Evolutionary conservation across 1,140 invertebrate species (phyloP), one percentile per base, ranked within the genome.

Genomic region (Hirudo medicinalis): DNA sequence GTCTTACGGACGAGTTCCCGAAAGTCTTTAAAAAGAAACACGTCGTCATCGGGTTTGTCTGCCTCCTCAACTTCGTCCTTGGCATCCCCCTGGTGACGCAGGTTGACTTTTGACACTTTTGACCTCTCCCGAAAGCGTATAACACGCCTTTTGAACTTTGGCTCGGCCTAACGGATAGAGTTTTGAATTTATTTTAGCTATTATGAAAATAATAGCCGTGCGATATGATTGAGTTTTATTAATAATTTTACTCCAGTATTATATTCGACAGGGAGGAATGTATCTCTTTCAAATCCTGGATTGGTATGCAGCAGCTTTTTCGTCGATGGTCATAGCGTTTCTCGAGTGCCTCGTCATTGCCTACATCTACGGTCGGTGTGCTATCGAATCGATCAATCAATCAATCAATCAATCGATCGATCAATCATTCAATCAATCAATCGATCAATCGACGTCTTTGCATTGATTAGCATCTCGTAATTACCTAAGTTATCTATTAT

Each of bases 221-320:
- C 32, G 6, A 36, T 36, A n/a, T n/a, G n/a, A n/a, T n/a, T n/a
- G n/a, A 40, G 40, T 40, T 40, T 49, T 49, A 13, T 49, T 49
- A 13, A 49, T 36, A 49, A 49, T 49, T 49, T 5, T 49, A 15
- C 1, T 15, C 1, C 11, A 49, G 11, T 17, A 49, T 49, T 49
- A 8, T 49, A 49, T 49, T 49, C 20, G 6, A 49, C 69, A 82
- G 77, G 82, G 80, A 27, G 82, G 82, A 29, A 77, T 81, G 19
- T 82, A 82, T 72, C 74, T 84, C 5, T 79, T 84, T 69, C 79
- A 81, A 67, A 72, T 84, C 36, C 81, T 84, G 76, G 83, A 84
- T 73, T 81, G 79, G 74, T 84, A 82, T 69, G 74, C 78, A 29
- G 78, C 79, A 2, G 74, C 71, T 69, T 68, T 78, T 19, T 73